These are phyloP conservation scores for Danio jaintianensis DNA, from an alignment of 2,797 vertebrate genomes.

Conservation along the genomic window DNA sequence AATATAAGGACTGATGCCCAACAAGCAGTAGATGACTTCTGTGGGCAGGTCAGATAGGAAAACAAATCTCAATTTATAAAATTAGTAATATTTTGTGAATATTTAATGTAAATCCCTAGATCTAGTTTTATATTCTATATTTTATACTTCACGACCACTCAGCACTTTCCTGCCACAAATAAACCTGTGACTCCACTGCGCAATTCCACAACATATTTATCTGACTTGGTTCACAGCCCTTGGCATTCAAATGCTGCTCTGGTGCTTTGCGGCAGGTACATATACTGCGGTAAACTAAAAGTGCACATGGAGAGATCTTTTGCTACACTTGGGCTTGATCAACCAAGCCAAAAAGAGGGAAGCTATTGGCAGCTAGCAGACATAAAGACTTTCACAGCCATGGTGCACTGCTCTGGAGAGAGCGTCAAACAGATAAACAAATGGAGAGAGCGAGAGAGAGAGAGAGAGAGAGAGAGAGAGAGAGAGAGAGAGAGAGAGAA, in stretches of 20 bases:
- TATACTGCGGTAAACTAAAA: constrained; percentile 62
- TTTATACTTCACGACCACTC: constrained; percentile 7
- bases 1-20: not conserved
- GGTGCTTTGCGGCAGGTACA: constrained; percentile 41
- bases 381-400: constrained; percentile 71
- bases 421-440: constrained; percentile 50
- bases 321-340: constrained; percentile 66
- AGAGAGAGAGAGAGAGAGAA: not conserved
- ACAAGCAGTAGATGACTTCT: not conserved
- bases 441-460: not conserved
- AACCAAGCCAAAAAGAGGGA: constrained; percentile 64
- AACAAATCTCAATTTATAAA: not conserved
- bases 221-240: constrained; percentile 15
- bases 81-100: not conserved
- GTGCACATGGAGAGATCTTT: constrained; percentile 71
- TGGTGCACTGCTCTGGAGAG: constrained; percentile 47
- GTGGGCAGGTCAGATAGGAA: not conserved
- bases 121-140: not conserved
- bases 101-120: not conserved
- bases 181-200: not conserved
- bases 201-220: constrained; percentile 22
- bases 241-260: not conserved
- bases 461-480: too few relatives aligned
- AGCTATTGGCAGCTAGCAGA: constrained; percentile 38
- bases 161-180: not conserved